Base-by-base conservation (phyloP, 2,113 vertebrate species). In the Erpornis zantholeuca region DNA sequence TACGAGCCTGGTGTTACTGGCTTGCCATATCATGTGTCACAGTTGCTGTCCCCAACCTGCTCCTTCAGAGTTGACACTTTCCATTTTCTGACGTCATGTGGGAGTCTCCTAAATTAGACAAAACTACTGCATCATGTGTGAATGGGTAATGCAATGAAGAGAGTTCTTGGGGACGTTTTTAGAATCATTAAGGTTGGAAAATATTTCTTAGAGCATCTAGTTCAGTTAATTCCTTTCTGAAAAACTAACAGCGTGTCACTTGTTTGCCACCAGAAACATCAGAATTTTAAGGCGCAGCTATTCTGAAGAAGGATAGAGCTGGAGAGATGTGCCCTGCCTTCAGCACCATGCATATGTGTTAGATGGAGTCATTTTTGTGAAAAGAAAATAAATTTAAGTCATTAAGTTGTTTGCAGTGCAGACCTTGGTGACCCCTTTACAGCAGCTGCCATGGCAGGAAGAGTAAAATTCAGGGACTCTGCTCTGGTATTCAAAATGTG, bases 71-170 rank as follows among this genome's bases (percentile, higher is more conserved):
- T 3, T 82, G 53, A 47, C 4, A 0, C 31, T 82, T 94, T 21
- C 28, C 2, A 0, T 72, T 79, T 52, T 38, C 60, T 35, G 2
- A 71, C 50, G 50, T 53, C 66, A 23, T 2, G 12, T 6, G 4
- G 73, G 52, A 80, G 69, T 47, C 66, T 80, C 59, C 49, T 19
- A 33, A 80, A 47, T 76, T 12, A 65, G 31, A 15, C 45, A 31
- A 33, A 69, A n/a, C 22, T 17, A 9, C 18, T 56, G 4, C 0
- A 1, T 60, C 49, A 28, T 47, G 23, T 0, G 1, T 27, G 13
- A 63, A 47, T 38, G 16, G 33, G 12, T 63, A 25, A 18, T 25
- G 49, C 45, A 42, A 11, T 23, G 35, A 45, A 42, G 35, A 72
- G 38, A 63, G n/a, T 40, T 35, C 14, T 20, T 38, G 17, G 10